Percentiles rank a stretch among this genome's conserved stretches.
These are phyloP conservation scores for Eugnorisma glareosa DNA, from an alignment of 2,888 invertebrate species.

Conservation along the genomic window DNA sequence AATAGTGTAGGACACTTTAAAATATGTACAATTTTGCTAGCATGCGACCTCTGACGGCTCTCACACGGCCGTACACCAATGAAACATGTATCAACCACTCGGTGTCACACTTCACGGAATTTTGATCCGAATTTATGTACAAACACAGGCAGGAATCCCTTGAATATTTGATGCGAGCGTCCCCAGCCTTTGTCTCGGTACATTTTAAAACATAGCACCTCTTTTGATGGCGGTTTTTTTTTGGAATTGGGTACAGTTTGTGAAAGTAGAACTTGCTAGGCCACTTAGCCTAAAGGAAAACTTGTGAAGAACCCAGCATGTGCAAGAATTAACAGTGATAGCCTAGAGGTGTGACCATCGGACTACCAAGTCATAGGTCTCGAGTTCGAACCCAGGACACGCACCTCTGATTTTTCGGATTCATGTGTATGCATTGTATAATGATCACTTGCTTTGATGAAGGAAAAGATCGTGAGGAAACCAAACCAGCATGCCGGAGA, in stretches of 20 bases:
- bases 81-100: conserved; percentile 60
- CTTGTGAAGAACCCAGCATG: not conserved
- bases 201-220: conserved; percentile 62
- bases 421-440: no score
- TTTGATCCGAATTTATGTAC: conserved; percentile 67
- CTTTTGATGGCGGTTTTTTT: conserved; percentile 23
- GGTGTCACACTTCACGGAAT: conserved; percentile 61
- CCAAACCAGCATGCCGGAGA: no score
- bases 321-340: not conserved
- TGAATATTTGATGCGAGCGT: conserved; percentile 63
- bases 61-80: conserved; percentile 32
- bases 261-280: not conserved
- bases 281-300: not conserved
- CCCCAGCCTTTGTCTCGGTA: conserved; percentile 57
- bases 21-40: conserved; percentile 41
- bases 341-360: no score
- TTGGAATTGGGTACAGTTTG: not conserved
- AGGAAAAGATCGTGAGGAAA: no score
- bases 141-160: conserved; percentile 33
- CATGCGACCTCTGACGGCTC: conserved; percentile 15
- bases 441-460: no score
- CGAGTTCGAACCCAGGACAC: no score
- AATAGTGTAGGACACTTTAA: conserved; percentile 42
- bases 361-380: no score
- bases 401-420: no score